Base-by-base conservation (phyloP, 37 sponge, comb jelly and placozoan genomes). In the Spongilla lacustris region DNA sequence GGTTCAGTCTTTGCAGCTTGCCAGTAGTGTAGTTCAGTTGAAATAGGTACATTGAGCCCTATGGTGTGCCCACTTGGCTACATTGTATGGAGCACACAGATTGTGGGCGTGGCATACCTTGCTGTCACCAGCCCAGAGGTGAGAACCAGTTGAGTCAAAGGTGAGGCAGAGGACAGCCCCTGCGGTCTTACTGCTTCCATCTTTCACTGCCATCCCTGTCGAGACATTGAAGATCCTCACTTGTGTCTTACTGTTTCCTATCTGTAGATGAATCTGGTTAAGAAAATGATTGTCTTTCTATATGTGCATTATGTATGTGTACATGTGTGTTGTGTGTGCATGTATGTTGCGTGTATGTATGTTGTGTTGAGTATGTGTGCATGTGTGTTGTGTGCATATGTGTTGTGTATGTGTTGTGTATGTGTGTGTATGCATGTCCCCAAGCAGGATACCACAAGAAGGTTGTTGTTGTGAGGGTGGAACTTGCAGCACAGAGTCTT, bases 141-240 rank as follows among this genome's bases (percentile, higher is more conserved):
- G 79, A 21, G 86, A 80, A 9, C 95, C 95, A 12, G 90, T 74
- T 12, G 90, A 50, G 29, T 96, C 97, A 83, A 94, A 92, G 69
- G 95, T 50, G 72, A 96, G 66, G 21, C 84, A 84, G 10, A 87
- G 74, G 31, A 78, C 90, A 6, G 87, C 74, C 14, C 97, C 95
- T 33, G 96, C 92, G 30, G 90, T 85, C 87, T 96, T 96, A 30
- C 90, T 86, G 67, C 71, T 85, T 36, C 89, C 95, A 35, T 92
- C 95, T 83, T 95, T 96, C 25, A 91, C 81, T 22, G 73, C 30
- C 83, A 81, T 96, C 11, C 97, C 97, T 76, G 97, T 96, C 37
- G 97, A 96, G 4, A 86, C 95, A 84, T 96, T 96, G 86, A 84
- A 94, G 21, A 92, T 86, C 68, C 89, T 90, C 69, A 96, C 86